Base-by-base conservation (phyloP, 2,888 invertebrate species). In the Amiota mariae region DNA sequence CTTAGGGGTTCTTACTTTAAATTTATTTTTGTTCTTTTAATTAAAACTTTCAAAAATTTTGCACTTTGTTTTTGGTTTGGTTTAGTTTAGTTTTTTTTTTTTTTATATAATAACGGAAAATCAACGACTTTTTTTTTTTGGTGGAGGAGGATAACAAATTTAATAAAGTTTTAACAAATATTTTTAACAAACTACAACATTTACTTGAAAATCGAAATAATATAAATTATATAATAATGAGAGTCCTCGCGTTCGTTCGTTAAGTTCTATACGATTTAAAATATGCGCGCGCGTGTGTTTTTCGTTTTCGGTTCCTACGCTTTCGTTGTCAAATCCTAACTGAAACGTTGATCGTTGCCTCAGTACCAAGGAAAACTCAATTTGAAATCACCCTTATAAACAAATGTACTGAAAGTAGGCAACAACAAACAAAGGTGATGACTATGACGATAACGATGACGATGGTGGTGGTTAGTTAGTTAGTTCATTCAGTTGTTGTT, bases 261-360 rank as follows among this genome's bases (percentile, higher is more conserved):
- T 51, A n/a, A n/a, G n/a, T 70, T n/a, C 59, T 15, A 18, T 12
- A 11, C 20, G 61, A 24, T 49, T 54, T 68, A 51, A 71, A 20
- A 59, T 11, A 20, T 9, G 76, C 77, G 75, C 10, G 82, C 82
- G 48, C 80, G 80, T 79, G 72, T 63, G 68, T 13, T 68, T n/a
- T 15, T 15, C 59, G 75, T 57, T 72, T 64, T 72, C 48, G 80
- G 86, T 82, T 86, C 85, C 88, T 85, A 76, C 79, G 75, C 84
- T 81, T 86, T 74, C 79, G 82, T 79, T 81, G 86, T 81, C 81
- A 81, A 87, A 86, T 82, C 81, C 86, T 85, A 85, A 88, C 87
- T 88, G 82, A 88, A 79, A 72, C 72, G 72, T 73, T 72, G 76
- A 68, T 61, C 75, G 68, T 59, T 71, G 76, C 72, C 77, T 24